phyloP scores from a whole-genome alignment of 2,797 vertebrate genomes.

The Cuculus canorus region DNA sequence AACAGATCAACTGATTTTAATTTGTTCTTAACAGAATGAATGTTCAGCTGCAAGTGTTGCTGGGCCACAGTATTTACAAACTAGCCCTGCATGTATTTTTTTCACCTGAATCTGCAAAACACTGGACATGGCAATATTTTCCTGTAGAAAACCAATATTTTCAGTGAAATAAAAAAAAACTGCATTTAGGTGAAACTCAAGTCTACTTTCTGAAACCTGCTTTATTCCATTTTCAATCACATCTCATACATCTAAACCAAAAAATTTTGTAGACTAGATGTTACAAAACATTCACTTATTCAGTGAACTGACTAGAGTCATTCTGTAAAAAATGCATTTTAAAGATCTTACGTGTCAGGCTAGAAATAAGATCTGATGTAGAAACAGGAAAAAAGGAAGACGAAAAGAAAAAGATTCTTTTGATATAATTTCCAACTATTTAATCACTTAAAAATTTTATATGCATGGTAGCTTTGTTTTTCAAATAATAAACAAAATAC shows the following conservation, averaged over 20 bases:
- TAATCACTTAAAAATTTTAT: slow-evolving; percentile 32
- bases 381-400: slow-evolving; percentile 31
- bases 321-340: slow-evolving; percentile 28
- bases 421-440: slow-evolving; percentile 51
- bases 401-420: slow-evolving; percentile 48
- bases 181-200: slow-evolving; percentile 33
- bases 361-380: slow-evolving; percentile 53
- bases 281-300: slow-evolving; percentile 49
- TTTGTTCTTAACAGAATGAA: background rate
- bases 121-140: background rate
- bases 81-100: background rate
- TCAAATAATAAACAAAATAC: slow-evolving; percentile 44
- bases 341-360: slow-evolving; percentile 70
- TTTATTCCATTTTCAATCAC: slow-evolving; percentile 27
- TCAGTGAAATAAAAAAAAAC: background rate
- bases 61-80: background rate
- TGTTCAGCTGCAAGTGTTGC: background rate
- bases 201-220: slow-evolving; percentile 13
- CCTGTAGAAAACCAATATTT: background rate
- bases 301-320: slow-evolving; percentile 49
- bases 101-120: background rate
- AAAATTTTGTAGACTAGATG: slow-evolving; percentile 35
- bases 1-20: background rate
- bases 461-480: background rate
- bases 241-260: slow-evolving; percentile 43